These are phyloP conservation scores for Caenorhabditis brenneri DNA, from an alignment of 1,140 invertebrate species.

Conservation along the genomic window DNA sequence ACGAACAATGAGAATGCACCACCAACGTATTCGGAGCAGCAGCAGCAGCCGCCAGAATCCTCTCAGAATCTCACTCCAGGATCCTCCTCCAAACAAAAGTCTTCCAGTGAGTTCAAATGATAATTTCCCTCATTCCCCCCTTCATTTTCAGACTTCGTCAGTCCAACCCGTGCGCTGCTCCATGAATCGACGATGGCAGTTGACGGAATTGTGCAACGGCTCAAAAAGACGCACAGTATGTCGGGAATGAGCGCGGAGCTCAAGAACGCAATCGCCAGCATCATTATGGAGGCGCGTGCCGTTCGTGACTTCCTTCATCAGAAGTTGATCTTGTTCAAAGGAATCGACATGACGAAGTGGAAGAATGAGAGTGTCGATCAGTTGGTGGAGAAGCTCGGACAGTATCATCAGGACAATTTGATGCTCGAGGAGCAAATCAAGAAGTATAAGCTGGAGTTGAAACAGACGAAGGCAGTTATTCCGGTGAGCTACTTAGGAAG, in stretches of 20 bases:
- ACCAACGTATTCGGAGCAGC: neutral
- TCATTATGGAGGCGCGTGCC: neutral
- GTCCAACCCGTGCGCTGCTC: neutral
- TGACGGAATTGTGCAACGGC: neutral
- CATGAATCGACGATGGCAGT: slow-evolving; percentile 17
- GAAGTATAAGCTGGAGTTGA: slow-evolving; percentile 18
- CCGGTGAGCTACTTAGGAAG: neutral
- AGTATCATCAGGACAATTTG: slow-evolving; percentile 8
- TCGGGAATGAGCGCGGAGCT: neutral
- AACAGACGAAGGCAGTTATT: neutral
- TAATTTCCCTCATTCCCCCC: neutral
- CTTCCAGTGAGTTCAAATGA: too few relatives aligned
- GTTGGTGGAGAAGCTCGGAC: neutral
- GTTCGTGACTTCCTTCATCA: slow-evolving; percentile 21
- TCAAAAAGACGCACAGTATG: slow-evolving; percentile 7
- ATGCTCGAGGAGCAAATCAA: slow-evolving; percentile 16
- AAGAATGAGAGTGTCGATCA: neutral
- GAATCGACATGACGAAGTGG: slow-evolving; percentile 21
- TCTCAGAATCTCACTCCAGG: too few relatives aligned
- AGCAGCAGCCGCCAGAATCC: too few relatives aligned
- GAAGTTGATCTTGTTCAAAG: slow-evolving; percentile 22
- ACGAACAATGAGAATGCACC: neutral
- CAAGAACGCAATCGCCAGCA: neutral
- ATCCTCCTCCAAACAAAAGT: too few relatives aligned
- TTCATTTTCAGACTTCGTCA: neutral